A percentile compares a stretch with the other conserved stretches of the same genome.
phyloP scores from a whole-genome alignment of 30 jellyfish, hydroid and myxozoan species.

The Hydractinia symbiolongicarpus region DNA sequence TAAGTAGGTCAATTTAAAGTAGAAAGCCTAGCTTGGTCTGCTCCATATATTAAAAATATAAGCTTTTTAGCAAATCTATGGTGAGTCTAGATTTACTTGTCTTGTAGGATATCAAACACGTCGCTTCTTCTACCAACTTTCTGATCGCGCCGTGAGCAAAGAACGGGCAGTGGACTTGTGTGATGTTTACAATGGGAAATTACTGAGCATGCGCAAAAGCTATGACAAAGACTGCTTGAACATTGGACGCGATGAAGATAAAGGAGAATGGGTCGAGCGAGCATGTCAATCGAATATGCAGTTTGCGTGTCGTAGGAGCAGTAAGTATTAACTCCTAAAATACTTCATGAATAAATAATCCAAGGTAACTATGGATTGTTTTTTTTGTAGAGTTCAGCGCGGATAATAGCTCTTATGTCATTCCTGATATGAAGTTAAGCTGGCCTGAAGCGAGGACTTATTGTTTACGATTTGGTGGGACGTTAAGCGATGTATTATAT shows the following conservation, averaged over 20 bases:
- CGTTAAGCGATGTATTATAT: neutral
- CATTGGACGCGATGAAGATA: neutral
- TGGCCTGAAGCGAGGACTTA: conserved; percentile 7
- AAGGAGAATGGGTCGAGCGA: neutral
- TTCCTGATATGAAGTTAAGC: neutral
- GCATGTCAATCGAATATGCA: conserved; percentile 10
- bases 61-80: neutral
- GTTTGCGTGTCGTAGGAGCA: conserved; percentile 6
- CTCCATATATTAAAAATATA: neutral
- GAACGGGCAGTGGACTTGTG: neutral
- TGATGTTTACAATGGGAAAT: neutral
- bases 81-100: too few relatives aligned
- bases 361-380: neutral
- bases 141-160: neutral
- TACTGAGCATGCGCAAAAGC: neutral
- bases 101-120: conserved; percentile 6
- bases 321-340: neutral
- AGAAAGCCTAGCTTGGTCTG: neutral
- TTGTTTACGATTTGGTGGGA: conserved; percentile 3
- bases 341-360: neutral
- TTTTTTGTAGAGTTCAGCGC: neutral
- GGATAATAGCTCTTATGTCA: neutral
- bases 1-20: neutral
- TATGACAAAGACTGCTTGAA: neutral
- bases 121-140: neutral